Base-by-base conservation (phyloP, 2,797 vertebrate genomes). In the Malacoctenus gilli region DNA sequence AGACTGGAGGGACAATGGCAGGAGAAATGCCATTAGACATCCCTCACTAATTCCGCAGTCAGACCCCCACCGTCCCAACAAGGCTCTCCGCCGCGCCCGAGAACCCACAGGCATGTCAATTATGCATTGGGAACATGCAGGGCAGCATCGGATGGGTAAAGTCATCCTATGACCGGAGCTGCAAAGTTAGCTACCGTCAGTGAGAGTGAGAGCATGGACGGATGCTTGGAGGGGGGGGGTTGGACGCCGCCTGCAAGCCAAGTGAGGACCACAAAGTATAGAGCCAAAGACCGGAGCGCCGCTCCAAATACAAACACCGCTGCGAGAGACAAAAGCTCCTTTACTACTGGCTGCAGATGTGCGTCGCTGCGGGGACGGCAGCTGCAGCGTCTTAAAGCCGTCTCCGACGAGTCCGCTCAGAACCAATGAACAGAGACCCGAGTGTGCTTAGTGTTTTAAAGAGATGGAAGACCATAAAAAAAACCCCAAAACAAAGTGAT, bases 71-170 rank as follows among this genome's bases (percentile, higher is more conserved):
- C 79, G 64, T 73, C 60, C 59, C 44, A 74, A 85, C 84, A 85
- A 73, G 79, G 77, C 61, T 78, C 68, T 82, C 84, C 75, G 86
- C 77, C 85, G 79, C 81, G 83, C 66, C 35, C 18, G 21, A 40
- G 52, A 71, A 75, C 54, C 69, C 64, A 73, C 14, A 57, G 77
- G 52, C 68, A 71, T 70, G 81, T 90, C 78, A 88, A 88, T 90
- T 87, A 87, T 84, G 63, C 46, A 87, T 72, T 8, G n/a, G 75
- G 76, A 83, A 83, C 77, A 81, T 82, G 75, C 30, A 49, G 59
- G 52, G 38, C 37, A 40, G 75, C 51, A 61, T 46, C 44, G 42
- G 31, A 73, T 63, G 50, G 39, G 54, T 35, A 65, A 52, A 72
- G 58, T 68, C 72, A 42, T 52, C 34, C 49, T 13, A 42, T 19